Base-by-base conservation (phyloP, 2,113 vertebrate genomes). In the Tringa solitaria region DNA sequence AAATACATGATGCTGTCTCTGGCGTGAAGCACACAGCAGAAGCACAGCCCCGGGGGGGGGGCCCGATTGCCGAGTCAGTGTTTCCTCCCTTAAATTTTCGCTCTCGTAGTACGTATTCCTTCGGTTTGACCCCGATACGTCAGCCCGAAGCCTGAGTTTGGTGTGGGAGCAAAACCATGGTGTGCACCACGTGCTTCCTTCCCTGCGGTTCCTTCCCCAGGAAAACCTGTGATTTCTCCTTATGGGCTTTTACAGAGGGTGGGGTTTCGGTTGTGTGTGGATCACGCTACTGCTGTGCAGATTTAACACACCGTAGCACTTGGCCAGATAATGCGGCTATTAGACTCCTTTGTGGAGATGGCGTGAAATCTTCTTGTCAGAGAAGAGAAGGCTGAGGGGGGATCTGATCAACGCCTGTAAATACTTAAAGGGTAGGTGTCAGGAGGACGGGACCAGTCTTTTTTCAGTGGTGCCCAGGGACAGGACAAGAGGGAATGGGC, bases 1-100 rank as follows among this genome's bases (percentile, higher is more conserved):
- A 96, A 73, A 94, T 95, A 37, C 61, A 63, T 33, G 84, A 41
- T 48, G 14, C 65, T 43, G 73, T 83, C 84, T 84, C 33, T 43
- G 56, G 67, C 32, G 15, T 7, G 16, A 69, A 60, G 64, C 43
- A 3, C 18, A 3, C 5, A 4, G 3, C 10, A 65, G 72, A 67
- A 57, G 37, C 18, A 3, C 57, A n/a, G 70, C 24, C 61, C 5
- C 27, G 1, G 68, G 51, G 56, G 57, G 69, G 9, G 53, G n/a
- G n/a, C n/a, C 14, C 18, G 10, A 1, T 21, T 64, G 87, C 73
- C 35, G 22, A 30, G 35, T 26, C 50, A 14, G 37, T 33, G 3
- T 63, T 86, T 86, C 43, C 79, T 67, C 22, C 26, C 67, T 68
- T 27, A 30, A 28, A 43, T 61, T 89, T 72, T 82, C 50, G 2